These are phyloP conservation scores for Mormyrus proboscirostris DNA, from an alignment of 2,797 vertebrate species.

Conservation along the genomic window DNA sequence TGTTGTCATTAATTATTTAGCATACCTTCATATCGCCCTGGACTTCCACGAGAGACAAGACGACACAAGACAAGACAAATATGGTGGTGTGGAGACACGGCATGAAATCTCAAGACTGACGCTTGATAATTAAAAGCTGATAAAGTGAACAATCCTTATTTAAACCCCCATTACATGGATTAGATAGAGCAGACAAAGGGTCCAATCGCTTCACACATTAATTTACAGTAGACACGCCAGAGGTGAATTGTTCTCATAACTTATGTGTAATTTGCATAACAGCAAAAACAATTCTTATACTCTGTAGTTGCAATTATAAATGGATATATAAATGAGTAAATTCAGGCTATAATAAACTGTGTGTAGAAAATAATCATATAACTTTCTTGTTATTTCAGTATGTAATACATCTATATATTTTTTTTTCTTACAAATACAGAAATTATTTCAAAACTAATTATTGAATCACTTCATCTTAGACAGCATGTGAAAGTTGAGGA, in stretches of 20 bases:
- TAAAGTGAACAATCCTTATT: slow-evolving; percentile 8
- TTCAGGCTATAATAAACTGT: not conserved
- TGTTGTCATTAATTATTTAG: not conserved
- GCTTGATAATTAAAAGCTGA: slow-evolving; percentile 11
- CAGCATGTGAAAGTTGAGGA: not conserved
- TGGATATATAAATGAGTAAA: not conserved
- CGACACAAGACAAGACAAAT: not conserved
- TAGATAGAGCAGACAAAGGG: slow-evolving; percentile 3
- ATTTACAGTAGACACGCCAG: slow-evolving; percentile 5
- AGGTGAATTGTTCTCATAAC: slow-evolving; percentile 6
- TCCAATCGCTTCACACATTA: not conserved
- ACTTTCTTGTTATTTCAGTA: not conserved
- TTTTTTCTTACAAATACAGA: not conserved
- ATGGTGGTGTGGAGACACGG: not conserved
- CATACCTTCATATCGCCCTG: not conserved
- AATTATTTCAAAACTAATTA: not conserved
- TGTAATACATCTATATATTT: not conserved
- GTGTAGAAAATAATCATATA: not conserved
- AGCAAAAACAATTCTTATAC: not conserved
- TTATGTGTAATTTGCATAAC: slow-evolving; percentile 9
- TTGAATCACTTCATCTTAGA: not conserved
- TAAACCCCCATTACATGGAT: slow-evolving; percentile 11
- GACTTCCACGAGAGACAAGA: not conserved
- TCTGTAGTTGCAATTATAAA: not conserved
- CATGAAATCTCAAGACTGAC: not conserved